Evolutionary conservation across 2,113 vertebrate species (phyloP).

Genomic region (Strigops habroptila): DNA sequence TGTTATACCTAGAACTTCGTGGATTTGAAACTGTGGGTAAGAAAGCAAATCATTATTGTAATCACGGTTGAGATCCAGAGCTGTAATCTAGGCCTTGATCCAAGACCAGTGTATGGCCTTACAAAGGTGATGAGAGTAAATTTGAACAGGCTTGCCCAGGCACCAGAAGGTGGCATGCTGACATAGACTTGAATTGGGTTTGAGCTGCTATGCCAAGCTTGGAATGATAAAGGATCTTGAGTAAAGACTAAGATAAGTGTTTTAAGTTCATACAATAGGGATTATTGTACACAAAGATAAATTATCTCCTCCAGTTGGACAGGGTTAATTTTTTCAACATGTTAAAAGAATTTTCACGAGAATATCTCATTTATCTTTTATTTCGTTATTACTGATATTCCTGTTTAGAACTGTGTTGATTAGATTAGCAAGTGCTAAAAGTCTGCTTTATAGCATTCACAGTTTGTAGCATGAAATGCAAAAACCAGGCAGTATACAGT

Average conservation of each 20-base stretch:
- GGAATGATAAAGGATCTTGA: neutral
- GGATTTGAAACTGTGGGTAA: neutral
- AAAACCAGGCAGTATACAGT: neutral
- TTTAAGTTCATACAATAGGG: neutral
- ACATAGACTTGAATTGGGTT: neutral
- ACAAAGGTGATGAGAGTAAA: neutral
- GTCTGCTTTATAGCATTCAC: neutral
- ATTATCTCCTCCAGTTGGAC: neutral
- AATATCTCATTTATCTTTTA: neutral
- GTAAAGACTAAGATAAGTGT: neutral
- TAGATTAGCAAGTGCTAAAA: neutral
- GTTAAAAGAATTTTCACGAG: neutral
- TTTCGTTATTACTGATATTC: neutral
- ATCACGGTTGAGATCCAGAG: neutral
- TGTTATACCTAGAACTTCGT: neutral
- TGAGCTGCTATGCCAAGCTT: neutral
- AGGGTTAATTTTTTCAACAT: neutral
- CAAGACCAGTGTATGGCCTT: accelerated
- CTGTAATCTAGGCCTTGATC: neutral
- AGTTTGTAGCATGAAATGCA: neutral
- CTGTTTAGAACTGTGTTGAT: neutral
- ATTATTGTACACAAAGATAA: neutral
- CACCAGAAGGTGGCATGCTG: neutral
- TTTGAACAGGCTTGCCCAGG: neutral
- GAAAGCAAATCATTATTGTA: neutral